Percentiles rank a stretch among this genome's conserved stretches.
phyloP scores from a whole-genome alignment of 2,113 vertebrate genomes.

The Eclectus roratus region DNA sequence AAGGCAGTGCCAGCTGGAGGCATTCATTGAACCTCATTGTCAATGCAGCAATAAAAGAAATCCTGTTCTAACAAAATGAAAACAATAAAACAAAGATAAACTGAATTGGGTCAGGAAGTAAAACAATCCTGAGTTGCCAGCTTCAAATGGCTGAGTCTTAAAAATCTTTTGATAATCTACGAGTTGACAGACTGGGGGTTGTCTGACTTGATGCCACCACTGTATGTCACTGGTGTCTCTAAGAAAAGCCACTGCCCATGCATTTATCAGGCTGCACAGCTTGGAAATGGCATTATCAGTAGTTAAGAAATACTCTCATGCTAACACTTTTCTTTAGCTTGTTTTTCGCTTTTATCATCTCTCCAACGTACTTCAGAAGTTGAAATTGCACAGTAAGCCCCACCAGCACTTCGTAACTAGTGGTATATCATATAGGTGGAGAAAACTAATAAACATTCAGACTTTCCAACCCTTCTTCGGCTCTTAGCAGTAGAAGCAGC shows the following conservation, averaged over 20 bases:
- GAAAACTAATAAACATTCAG: neutral
- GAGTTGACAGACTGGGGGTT: neutral
- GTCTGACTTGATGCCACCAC: neutral
- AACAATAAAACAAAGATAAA: neutral
- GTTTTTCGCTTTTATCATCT: neutral
- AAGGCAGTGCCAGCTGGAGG: slow-evolving; percentile 9
- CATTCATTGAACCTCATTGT: neutral
- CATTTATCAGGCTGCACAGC: neutral
- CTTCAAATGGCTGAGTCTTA: neutral
- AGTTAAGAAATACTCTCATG: neutral
- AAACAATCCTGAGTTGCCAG: neutral
- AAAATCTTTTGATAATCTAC: neutral
- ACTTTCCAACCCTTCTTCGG: accelerated
- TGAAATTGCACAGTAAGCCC: neutral
- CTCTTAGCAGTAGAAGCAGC: neutral
- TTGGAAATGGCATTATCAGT: neutral
- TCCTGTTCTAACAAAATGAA: slow-evolving; percentile 7
- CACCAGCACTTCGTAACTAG: neutral
- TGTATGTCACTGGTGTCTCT: neutral
- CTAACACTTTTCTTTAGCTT: neutral
- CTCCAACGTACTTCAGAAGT: neutral
- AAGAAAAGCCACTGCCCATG: neutral
- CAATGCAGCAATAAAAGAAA: slow-evolving; percentile 10
- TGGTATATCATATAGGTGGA: neutral
- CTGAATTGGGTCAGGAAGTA: neutral